Evolutionary conservation across 2,113 vertebrate genomes (phyloP), one percentile per base, ranked within the genome.

Genomic region (Microcebus griseorufus): DNA sequence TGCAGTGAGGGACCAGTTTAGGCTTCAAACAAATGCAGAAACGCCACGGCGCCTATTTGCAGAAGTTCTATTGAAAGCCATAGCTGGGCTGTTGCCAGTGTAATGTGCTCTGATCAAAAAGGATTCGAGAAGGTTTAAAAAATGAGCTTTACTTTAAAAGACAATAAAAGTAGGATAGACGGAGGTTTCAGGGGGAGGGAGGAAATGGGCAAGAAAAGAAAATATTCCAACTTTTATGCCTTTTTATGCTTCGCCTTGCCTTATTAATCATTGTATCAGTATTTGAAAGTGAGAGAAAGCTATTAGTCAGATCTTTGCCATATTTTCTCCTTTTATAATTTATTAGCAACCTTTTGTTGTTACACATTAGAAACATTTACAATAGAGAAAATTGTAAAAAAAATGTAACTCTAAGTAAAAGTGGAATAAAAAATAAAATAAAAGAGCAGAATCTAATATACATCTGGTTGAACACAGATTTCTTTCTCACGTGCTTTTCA

Each of bases 51-150:
- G 37, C 62, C 60, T 75, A 9, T 55, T 32, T 42, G 78, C 82
- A 64, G 80, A 84, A 51, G 11, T 45, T 79, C 85, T 67, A n/a
- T 14, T 58, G 84, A 88, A 92, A 94, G 76, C 39, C 45, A 42
- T 83, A 51, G 48, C 42, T 67, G 62, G 70, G 53, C 58, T 88
- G 20, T 62, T 95, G 76, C 93, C 76, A 88, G 37, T 39, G 29
- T 42, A 95, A 93, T 34, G 60, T 81, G 34, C 25, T 8, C 64
- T 93, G 90, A 97, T 90, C 84, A 97, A 94, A 95, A 95, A 93
- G 51, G 48, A 93, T 69, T 91, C 34, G 29, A 62, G 72, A 96
- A 93, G 8, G 9, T 91, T 97, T 86, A 34, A 78, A 83, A 86
- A 96, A 79, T 34, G 29, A 94, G 62, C 32, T 85, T 82, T 53